Base-by-base conservation (phyloP, 2,113 vertebrate genomes). In the Gadus chalcogrammus region DNA sequence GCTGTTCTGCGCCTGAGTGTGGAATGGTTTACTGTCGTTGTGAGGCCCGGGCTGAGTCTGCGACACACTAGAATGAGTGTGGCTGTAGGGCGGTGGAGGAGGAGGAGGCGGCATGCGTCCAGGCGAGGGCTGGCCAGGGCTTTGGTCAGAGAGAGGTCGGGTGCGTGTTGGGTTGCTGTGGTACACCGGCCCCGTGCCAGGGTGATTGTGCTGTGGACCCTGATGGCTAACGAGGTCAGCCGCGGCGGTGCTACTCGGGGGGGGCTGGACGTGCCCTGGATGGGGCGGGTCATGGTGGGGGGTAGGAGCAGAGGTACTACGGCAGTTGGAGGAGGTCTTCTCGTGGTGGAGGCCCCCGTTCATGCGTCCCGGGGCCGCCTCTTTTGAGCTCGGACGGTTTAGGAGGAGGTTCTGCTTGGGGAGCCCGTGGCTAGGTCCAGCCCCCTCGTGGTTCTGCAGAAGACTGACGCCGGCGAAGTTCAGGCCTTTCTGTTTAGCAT, bases 401-500 rank as follows among this genome's bases (percentile, higher is more conserved):
- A 79, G 81, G 73, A 69, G 69, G 71, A 64, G 18, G 27, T 55
- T 76, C 0, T 8, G 69, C 58, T 83, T 83, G 61, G 60, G 79
- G 4, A 35, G 73, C 27, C 61, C 65, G 0, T 79, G 92, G 88
- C 93, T 94, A 77, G 94, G 88, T 75, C 94, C 94, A 22, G 93
- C 88, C 2, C 85, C 73, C 70, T 95, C 94, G 74, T 93, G 92
- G 67, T 85, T 82, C 82, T 91, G 94, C 79, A 13, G 78, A 15
- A 69, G 67, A 61, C 88, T 89, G 69, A 91, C 69, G 83, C 75
- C 90, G 75, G 86, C 92, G 27, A 97, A 99, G 84, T 88, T 93
- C 70, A 94, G 91, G 77, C 92, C 87, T 88, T 93, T 98, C 66
- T 95, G 95, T 90, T 95, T 98, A 62, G 89, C 87, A 65, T 98